Percentiles rank a stretch among this genome's conserved stretches.
phyloP scores from a whole-genome alignment of 2,113 vertebrate genomes.

The Nyctibius bracteatus region DNA sequence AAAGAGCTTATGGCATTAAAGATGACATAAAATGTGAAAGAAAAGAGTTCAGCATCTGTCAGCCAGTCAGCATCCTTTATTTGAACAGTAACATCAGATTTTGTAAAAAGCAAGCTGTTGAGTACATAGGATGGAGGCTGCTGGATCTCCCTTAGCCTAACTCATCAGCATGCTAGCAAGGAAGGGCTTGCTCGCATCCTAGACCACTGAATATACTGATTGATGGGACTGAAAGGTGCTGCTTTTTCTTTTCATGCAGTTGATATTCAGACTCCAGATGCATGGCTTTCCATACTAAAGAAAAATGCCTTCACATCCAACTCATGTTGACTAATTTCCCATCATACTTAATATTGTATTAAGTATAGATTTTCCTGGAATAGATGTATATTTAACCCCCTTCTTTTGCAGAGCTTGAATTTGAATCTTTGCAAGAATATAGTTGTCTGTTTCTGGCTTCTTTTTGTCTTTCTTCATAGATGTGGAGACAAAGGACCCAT shows the following conservation, averaged over 20 bases:
- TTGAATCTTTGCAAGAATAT: not conserved
- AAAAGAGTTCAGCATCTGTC: not conserved
- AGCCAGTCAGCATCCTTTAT: not conserved
- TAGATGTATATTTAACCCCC: not conserved
- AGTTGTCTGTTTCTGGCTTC: not conserved
- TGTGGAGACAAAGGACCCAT: not conserved
- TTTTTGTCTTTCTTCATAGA: not conserved
- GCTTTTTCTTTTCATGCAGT: not conserved
- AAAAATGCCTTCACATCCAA: not conserved
- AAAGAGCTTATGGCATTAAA: not conserved
- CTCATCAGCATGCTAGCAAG: not conserved
- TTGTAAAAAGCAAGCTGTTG: not conserved
- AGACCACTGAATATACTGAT: not conserved
- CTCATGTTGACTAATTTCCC: not conserved
- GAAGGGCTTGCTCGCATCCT: not conserved
- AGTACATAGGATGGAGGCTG: accelerated
- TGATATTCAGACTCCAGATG: not conserved
- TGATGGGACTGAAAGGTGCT: not conserved
- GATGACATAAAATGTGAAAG: not conserved
- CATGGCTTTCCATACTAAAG: not conserved
- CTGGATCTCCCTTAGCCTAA: not conserved
- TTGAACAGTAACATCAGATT: not conserved
- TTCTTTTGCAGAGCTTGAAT: not conserved
- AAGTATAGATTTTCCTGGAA: not conserved
- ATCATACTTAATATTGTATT: not conserved